Percentiles rank a stretch among this genome's conserved stretches.
These are phyloP conservation scores for Lepidiolamprologus cunningtoni DNA, from an alignment of 2,113 vertebrate species.

Conservation along the genomic window DNA sequence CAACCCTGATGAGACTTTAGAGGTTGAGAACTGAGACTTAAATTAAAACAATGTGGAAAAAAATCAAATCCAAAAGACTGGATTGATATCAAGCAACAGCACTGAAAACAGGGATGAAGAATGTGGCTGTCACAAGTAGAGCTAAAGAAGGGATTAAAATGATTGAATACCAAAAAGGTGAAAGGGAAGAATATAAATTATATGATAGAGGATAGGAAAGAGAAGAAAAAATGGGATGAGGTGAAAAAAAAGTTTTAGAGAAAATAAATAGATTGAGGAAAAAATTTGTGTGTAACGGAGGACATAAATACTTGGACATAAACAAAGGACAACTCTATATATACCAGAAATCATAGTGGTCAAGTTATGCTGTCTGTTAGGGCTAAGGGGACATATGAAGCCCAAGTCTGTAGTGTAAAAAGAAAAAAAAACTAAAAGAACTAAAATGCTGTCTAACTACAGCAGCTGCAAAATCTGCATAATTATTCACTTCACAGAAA, in stretches of 20 bases:
- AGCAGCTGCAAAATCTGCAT: neutral
- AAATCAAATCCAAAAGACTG: neutral
- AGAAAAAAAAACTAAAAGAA: neutral
- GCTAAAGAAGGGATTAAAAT: neutral
- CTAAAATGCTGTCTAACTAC: neutral
- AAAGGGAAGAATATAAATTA: neutral
- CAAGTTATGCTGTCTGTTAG: neutral
- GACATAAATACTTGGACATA: neutral
- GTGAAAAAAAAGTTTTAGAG: neutral
- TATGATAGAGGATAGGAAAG: neutral
- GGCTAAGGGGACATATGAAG: neutral
- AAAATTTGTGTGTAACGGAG: neutral
- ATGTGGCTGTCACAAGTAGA: accelerated
- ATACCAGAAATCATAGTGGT: neutral
- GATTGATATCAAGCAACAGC: neutral
- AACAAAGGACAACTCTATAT: neutral
- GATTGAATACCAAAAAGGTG: neutral
- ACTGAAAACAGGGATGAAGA: accelerated
- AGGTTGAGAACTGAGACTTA: neutral
- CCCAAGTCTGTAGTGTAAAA: neutral
- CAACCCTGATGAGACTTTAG: accelerated
- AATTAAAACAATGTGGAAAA: neutral
- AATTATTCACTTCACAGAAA: neutral
- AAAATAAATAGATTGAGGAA: neutral
- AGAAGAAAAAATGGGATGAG: neutral